Base-by-base conservation (phyloP, 2,113 vertebrate species). In the Phalacrocorax pelagicus region DNA sequence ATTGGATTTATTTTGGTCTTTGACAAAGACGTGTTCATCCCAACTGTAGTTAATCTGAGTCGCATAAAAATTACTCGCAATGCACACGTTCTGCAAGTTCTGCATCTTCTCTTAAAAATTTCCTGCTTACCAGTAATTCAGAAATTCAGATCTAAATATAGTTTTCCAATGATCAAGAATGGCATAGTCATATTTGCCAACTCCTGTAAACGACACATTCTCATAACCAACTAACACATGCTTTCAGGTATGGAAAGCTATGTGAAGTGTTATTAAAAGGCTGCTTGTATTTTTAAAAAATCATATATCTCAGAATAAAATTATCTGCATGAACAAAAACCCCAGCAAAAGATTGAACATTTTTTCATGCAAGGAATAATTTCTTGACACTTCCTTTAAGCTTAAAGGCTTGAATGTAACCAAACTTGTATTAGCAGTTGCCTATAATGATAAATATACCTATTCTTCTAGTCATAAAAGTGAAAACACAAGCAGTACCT, bases 141-240 rank as follows among this genome's bases (percentile, higher is more conserved):
- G 15, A 52, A 77, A 63, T 66, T 46, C 38, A 26, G 5, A 22
- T 10, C 6, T 42, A 54, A 20, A 5, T 49, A 12, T 1, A 67
- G 16, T 30, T 72, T 80, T 69, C 57, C 86, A 29, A 79, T 51
- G 15, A 80, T 32, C 27, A 32, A 70, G 24, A 79, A 19, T 9
- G 44, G 32, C 11, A 47, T 2, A 29, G 3, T 32, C 12, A 0
- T 18, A 78, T 73, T 80, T 91, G 21, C 42, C 44, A 79, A 5
- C 5, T 79, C 29, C 16, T n/a, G 1, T 21, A 59, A 77, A 66
- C 0, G 1, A 51, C 10, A 20, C 2, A 14, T 47, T 88, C 23
- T 30, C 17, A 52, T 66, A 42, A 81, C 32, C 44, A 71, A 24
- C 19, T n/a, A 78, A 77, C 19, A 46, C 1, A 57, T 2, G 9